Conservation (phyloP, 1,140 invertebrate genomes). For the Zaprionus inermis region DNA sequence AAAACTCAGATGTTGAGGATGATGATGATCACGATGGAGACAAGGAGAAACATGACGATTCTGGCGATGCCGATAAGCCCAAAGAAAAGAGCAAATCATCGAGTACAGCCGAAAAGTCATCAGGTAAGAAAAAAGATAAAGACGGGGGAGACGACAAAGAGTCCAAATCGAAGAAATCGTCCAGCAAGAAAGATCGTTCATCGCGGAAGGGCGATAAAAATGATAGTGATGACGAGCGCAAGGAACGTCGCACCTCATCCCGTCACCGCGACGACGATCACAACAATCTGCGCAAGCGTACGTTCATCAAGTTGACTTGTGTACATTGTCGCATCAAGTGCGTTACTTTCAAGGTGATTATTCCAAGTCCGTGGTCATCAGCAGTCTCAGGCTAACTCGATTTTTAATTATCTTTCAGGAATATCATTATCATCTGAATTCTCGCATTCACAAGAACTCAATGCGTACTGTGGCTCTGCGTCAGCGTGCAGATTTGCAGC, state of each 20-base stretch:
- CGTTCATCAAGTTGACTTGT: constrained; percentile 89
- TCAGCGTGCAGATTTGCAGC: constrained; percentile 88
- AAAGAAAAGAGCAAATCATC: constrained; percentile 64
- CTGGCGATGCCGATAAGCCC: constrained; percentile 56
- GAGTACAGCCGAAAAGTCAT: constrained; percentile 46
- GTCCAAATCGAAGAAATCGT: constrained; percentile 68
- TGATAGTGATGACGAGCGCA: constrained; percentile 69
- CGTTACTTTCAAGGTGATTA: constrained; percentile 88
- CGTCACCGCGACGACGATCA: constrained; percentile 74
- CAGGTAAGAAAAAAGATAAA: constrained; percentile 82
- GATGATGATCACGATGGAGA: constrained; percentile 82
- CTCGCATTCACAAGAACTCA: constrained; percentile 88
- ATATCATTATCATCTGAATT: constrained; percentile 89
- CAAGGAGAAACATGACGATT: constrained; percentile 55
- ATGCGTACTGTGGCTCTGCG: constrained; percentile 89
- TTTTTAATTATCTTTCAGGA: constrained; percentile 83
- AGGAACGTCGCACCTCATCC: constrained; percentile 60
- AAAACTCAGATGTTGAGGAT: constrained; percentile 84
- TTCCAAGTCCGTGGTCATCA: constrained; percentile 7
- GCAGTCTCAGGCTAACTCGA: not conserved
- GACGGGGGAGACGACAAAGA: constrained; percentile 68
- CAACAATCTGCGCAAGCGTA: constrained; percentile 78
- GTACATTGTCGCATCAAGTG: constrained; percentile 90
- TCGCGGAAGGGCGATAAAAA: constrained; percentile 69
- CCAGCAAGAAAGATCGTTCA: constrained; percentile 64